A percentile compares a stretch with the other conserved stretches of the same genome.
Conservation (phyloP, 2,113 vertebrate genomes). For the Ameiurus melas region DNA sequence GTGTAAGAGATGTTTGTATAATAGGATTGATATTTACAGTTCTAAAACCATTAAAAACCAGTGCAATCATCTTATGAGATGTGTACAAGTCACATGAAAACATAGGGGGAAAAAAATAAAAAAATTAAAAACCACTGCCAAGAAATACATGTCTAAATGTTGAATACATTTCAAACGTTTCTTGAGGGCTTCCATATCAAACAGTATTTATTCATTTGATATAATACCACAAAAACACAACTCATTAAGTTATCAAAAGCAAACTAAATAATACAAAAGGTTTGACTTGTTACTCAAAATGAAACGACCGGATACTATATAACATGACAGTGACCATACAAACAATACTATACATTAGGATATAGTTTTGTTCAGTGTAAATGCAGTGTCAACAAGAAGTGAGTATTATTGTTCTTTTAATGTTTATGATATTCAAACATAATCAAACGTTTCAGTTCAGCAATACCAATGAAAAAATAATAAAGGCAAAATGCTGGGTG, state of each 20-base stretch:
- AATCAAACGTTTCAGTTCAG: conserved; percentile 23
- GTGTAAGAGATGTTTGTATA: not conserved
- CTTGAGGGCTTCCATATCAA: not conserved
- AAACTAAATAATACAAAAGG: conserved; percentile 15
- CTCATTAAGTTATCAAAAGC: conserved; percentile 10
- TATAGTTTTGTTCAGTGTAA: conserved; percentile 1
- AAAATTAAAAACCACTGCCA: not conserved
- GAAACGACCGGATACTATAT: not conserved
- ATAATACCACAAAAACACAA: conserved; percentile 13
- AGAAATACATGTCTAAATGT: not conserved
- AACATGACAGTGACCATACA: conserved; percentile 16
- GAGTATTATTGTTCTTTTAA: not conserved
- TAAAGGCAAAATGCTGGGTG: conserved; percentile 28
- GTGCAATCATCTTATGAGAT: not conserved
- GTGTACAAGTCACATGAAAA: not conserved
- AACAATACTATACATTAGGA: not conserved
- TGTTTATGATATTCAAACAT: not conserved
- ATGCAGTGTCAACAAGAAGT: conserved; percentile 21
- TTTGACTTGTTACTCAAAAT: not conserved
- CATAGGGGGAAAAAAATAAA: no score
- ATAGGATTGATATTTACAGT: not conserved
- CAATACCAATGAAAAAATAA: not conserved
- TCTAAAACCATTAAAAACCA: not conserved
- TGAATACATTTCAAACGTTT: not conserved
- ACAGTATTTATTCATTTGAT: conserved; percentile 14